Conservation (phyloP, 2,888 invertebrate genomes). For the Agriotes lineatus region DNA sequence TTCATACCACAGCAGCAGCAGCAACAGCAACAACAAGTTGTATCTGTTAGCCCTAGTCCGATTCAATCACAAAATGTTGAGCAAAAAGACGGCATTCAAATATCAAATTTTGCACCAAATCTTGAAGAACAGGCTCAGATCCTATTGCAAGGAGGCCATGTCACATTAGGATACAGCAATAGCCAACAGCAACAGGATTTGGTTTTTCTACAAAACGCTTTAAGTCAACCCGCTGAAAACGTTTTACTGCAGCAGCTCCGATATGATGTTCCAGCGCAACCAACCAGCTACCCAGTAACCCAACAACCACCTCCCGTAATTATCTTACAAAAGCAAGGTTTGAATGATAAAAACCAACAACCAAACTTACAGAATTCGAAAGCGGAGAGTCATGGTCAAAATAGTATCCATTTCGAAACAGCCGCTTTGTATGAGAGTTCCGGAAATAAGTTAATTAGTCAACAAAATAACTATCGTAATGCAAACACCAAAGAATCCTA, state of each 20-base stretch:
- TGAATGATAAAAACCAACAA: background rate
- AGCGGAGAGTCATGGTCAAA: background rate
- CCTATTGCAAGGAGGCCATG: background rate
- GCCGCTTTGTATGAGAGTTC: constrained; percentile 22
- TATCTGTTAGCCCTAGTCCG: no score
- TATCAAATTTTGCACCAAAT: background rate
- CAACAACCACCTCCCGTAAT: background rate
- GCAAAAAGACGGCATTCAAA: no score
- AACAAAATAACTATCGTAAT: background rate
- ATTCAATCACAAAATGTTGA: no score
- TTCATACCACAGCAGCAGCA: background rate
- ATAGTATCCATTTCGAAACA: constrained; percentile 7
- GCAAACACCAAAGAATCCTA: background rate
- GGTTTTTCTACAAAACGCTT: no score
- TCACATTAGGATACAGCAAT: no score
- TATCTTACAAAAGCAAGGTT: background rate
- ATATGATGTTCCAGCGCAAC: no score
- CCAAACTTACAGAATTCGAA: background rate
- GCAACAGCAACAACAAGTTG: no score
- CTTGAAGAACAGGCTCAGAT: background rate
- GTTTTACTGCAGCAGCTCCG: no score
- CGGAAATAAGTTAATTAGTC: constrained; percentile 9
- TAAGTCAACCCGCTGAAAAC: no score
- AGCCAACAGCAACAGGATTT: no score
- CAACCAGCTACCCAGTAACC: background rate